phyloP scores from a whole-genome alignment of 2,797 vertebrate genomes.

The Hylomyscus alleni region DNA sequence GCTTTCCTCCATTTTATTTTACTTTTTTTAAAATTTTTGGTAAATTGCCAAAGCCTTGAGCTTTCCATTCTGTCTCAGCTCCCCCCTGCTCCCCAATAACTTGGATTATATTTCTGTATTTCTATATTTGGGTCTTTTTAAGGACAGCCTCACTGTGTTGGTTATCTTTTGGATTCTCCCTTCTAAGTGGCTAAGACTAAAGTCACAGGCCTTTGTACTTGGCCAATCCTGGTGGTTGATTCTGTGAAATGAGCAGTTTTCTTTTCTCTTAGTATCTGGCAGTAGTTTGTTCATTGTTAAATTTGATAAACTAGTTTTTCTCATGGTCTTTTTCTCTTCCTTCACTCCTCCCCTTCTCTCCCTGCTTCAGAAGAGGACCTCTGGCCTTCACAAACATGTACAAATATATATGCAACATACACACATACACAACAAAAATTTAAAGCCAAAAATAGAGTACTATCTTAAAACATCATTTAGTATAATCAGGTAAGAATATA shows the following conservation, averaged over 20 bases:
- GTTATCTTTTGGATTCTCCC: background rate
- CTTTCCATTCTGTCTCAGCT: background rate
- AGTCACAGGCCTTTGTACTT: background rate
- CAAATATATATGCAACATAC: background rate
- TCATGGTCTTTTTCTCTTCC: background rate
- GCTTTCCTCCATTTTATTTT: background rate
- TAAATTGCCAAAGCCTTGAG: background rate
- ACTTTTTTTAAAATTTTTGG: background rate
- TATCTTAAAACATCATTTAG: background rate
- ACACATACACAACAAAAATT: background rate
- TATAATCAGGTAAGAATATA: background rate
- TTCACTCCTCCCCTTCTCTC: background rate
- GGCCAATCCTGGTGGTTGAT: background rate
- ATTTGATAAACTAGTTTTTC: slow-evolving; percentile 13
- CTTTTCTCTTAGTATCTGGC: background rate
- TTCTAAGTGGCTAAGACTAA: background rate
- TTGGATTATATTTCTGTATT: background rate
- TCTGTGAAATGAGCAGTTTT: slow-evolving; percentile 18
- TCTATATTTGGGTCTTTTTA: background rate
- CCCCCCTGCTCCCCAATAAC: background rate
- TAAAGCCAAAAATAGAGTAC: background rate
- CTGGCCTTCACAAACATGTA: background rate
- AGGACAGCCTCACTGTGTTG: background rate
- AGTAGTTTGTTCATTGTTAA: slow-evolving; percentile 47
- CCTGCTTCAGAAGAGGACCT: background rate